Conservation (phyloP, 1,140 invertebrate genomes). For the Tribolium castaneum region DNA sequence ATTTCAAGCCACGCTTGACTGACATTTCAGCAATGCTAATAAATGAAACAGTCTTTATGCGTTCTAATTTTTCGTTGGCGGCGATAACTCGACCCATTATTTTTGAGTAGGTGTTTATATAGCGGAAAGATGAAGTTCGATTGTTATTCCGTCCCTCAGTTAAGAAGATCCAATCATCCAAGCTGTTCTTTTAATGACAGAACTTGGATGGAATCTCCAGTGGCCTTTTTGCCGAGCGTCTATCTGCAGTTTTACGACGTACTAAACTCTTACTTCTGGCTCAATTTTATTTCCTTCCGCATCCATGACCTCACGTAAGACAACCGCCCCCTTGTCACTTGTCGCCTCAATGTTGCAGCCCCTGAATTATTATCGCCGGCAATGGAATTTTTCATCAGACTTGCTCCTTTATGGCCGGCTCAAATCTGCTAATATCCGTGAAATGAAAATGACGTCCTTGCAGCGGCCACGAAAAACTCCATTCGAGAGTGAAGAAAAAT, state of each 20-base stretch:
- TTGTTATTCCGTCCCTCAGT: conserved; percentile 53
- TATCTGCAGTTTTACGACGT: conserved; percentile 50
- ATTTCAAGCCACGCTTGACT: background rate
- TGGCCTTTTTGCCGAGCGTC: conserved; percentile 47
- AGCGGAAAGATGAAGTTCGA: conserved; percentile 54
- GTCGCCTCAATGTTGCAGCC: conserved; percentile 42
- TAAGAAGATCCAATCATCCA: conserved; percentile 54
- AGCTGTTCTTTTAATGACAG: conserved; percentile 55
- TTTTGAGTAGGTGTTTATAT: conserved; percentile 57
- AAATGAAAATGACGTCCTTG: conserved; percentile 17
- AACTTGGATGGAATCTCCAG: conserved; percentile 51
- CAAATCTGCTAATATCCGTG: conserved; percentile 27
- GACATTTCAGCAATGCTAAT: background rate
- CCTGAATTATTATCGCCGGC: conserved; percentile 45
- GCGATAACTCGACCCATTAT: too few relatives aligned
- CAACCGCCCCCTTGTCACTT: conserved; percentile 40
- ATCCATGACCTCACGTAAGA: conserved; percentile 51
- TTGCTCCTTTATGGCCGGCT: conserved; percentile 29
- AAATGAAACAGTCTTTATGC: too few relatives aligned
- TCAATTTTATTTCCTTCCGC: conserved; percentile 45
- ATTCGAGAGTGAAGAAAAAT: too few relatives aligned
- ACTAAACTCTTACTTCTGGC: conserved; percentile 46
- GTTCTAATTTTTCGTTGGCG: background rate
- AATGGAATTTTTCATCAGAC: conserved; percentile 48
- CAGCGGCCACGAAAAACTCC: background rate